Base-by-base conservation (phyloP, 2,113 vertebrate species). In the Perccottus glenii region DNA sequence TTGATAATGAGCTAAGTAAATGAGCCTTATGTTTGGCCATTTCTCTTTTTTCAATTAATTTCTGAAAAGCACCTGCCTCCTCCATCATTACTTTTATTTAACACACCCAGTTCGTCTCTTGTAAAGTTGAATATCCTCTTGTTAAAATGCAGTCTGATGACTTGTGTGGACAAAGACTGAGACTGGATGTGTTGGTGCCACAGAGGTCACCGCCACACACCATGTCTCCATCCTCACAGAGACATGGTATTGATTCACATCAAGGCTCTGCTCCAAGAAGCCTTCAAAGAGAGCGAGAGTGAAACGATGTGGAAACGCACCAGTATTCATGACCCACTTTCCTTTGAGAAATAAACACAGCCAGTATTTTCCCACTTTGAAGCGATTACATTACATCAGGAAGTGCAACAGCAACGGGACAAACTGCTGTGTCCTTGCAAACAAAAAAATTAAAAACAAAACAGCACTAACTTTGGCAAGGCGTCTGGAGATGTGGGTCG, bases 241-340 rank as follows among this genome's bases (percentile, higher is more conserved):
- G 52, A 55, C 33, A 9, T 12, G 35, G 32, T 55, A 55, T 55
- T 55, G 52, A 55, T 55, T 55, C 52, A 55, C 5, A 5, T 36
- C 33, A 38, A 36, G 33, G 12, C 8, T 9, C 4, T 14, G 12
- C 33, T n/a, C 12, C 12, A 55, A 55, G 52, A 55, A 32, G 14
- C 52, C 51, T 33, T 3, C 27, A 32, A 4, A 14, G 2, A 33
- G 27, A 35, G 11, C 12, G 50, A n/a, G 49, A 51, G 49, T 51
- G 49, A 53, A 53, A 12, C 11, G 33, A 53, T 14, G 51, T 36
- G 51, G 33, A 36, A 53, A 14, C 11, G 11, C 11, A 12, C 6
- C 14, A 33, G 36, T 36, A 36, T 55, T 36, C 9, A 32, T 36
- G 51, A 55, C 52, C 52, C 52, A 55, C 52, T 55, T 55, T 55